Evolutionary conservation across 2,797 vertebrate genomes (phyloP).

Genomic region (Holocentrus rufus): DNA sequence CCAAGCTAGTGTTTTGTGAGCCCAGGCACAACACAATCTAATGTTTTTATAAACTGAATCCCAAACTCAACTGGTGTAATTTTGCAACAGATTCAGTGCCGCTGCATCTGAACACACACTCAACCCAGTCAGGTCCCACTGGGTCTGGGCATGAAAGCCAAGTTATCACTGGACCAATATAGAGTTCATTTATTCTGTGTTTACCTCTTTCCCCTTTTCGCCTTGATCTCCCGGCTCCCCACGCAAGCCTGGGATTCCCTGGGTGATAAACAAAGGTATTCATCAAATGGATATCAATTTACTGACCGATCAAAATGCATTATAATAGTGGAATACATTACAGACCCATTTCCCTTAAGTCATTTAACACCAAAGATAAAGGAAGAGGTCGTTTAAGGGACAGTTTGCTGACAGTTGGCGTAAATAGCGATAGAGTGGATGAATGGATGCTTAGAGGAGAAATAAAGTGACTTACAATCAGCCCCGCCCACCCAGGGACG

Average conservation of each 20-base stretch:
- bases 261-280: conserved; percentile 32
- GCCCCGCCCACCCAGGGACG: conserved; percentile 82
- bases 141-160: not conserved
- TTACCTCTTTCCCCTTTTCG: conserved; percentile 84
- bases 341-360: not conserved
- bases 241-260: conserved; percentile 85
- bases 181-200: not conserved
- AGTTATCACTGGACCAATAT: not conserved
- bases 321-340: not conserved
- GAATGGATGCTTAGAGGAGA: not conserved
- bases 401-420: not conserved
- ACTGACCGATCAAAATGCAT: not conserved
- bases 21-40: too few relatives aligned
- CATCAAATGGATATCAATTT: conserved; percentile 1
- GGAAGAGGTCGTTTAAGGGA: not conserved
- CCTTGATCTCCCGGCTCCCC: conserved; percentile 82
- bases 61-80: too few relatives aligned
- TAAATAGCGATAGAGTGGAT: not conserved
- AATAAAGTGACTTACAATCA: conserved; percentile 81
- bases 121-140: not conserved
- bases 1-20: too few relatives aligned
- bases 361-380: not conserved
- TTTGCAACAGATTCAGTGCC: not conserved
- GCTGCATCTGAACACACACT: not conserved
- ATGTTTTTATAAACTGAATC: not conserved